Evolutionary conservation across 2,113 vertebrate genomes (phyloP), one percentile per base, ranked within the genome.

Genomic region (Grus americana): DNA sequence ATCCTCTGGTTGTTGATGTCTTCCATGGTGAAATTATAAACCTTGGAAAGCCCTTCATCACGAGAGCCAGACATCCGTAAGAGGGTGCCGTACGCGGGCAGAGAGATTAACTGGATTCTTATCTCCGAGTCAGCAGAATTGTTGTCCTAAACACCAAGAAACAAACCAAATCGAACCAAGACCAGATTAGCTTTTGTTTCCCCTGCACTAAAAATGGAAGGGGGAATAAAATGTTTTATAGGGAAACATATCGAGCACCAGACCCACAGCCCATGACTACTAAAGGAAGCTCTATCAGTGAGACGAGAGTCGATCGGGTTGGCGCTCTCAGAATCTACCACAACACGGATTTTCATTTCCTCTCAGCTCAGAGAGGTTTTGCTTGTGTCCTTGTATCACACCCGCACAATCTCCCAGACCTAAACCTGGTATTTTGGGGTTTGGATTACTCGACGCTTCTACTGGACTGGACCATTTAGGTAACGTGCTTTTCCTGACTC

Each of bases 11-110:
- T 95, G 97, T 98, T 98, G 96, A 99, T 97, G 96, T 99, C 99
- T 76, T 99, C 99, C 99, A 99, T 99, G 17, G 98, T 99, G 97
- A 99, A 99, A 81, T 98, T 98, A 34, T 98, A 98, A 92, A 98
- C 98, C 90, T 98, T 98, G 30, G 96, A 97, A 88, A 99, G 97
- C 93, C 99, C 98, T 75, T 98, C 97, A 10, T 91, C 90, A 1
- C 84, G 97, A 32, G 97, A 94, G 68, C 96, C 98, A 0, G 98
- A 95, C 30, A 62, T 94, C 84, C 96, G 93, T 44, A 98, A 98
- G 80, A 99, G 98, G 68, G 98, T 95, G 32, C 99, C 99, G 15
- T 99, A 99, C 84, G 98, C 98, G 15, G 99, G 99, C 86, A 99
- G 98, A 13, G 99, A 99, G 90, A 98, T 97, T 95, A 99, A 46